These are phyloP conservation scores for Nebria brevicollis DNA, from an alignment of 2,888 invertebrate species.

Conservation along the genomic window DNA sequence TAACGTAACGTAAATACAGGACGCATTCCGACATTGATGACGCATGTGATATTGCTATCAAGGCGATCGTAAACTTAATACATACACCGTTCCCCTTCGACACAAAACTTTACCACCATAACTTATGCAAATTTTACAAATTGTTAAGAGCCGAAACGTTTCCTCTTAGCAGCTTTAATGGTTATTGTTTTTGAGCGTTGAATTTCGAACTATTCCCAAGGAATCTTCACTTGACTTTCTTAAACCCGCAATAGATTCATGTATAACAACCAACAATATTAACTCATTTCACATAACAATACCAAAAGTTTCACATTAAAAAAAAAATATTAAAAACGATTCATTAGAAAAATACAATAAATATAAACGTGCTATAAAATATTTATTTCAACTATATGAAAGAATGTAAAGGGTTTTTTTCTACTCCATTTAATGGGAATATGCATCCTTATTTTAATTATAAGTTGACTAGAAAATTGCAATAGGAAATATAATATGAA, in stretches of 20 bases:
- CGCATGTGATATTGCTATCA: conserved; percentile 45
- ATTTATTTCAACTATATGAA: too few relatives aligned
- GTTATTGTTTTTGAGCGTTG: not conserved
- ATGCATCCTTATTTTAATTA: too few relatives aligned
- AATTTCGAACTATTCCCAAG: not conserved
- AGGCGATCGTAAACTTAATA: conserved; percentile 46
- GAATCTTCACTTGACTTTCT: not conserved
- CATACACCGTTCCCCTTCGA: conserved; percentile 11
- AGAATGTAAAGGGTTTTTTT: too few relatives aligned
- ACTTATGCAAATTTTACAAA: conserved; percentile 1
- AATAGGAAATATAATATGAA: too few relatives aligned
- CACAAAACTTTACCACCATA: not conserved
- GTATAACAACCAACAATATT: not conserved
- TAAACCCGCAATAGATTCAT: not conserved
- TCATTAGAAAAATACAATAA: too few relatives aligned
- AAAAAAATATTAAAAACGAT: too few relatives aligned
- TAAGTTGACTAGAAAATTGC: too few relatives aligned
- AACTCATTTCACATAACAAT: not conserved
- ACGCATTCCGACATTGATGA: conserved; percentile 36
- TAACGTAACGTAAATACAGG: too few relatives aligned
- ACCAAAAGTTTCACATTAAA: too few relatives aligned
- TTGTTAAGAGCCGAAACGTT: not conserved
- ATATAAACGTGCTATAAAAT: too few relatives aligned
- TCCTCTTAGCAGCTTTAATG: not conserved
- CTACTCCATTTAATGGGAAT: too few relatives aligned